Conservation (phyloP, 2,797 vertebrate genomes). For the Glyptemys insculpta region DNA sequence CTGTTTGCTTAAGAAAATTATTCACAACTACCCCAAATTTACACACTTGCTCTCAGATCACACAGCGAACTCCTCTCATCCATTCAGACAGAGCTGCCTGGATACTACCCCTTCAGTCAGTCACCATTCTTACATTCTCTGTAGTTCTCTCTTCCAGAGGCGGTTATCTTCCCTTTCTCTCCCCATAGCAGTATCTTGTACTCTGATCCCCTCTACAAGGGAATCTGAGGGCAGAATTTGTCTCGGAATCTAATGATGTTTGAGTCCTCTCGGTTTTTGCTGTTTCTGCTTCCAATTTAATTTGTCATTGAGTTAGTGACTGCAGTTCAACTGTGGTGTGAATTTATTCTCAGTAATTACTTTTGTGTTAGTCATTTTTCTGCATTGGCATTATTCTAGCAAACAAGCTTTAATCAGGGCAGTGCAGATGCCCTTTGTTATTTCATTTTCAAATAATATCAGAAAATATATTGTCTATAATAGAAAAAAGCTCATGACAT, state of each 20-base stretch:
- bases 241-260: neutral
- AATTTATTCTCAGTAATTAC: neutral
- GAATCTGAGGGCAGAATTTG: neutral
- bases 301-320: neutral
- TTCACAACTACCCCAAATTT: neutral
- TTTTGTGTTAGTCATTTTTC: neutral
- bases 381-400: neutral
- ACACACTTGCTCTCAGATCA: neutral
- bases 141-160: neutral
- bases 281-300: neutral
- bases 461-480: neutral
- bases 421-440: neutral
- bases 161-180: neutral
- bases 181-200: neutral
- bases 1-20: neutral
- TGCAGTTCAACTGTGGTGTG: neutral
- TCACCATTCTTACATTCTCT: neutral
- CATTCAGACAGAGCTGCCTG: neutral
- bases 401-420: neutral
- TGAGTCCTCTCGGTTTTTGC: neutral
- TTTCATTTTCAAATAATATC: neutral
- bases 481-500: neutral
- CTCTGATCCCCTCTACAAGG: neutral
- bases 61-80: neutral
- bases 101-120: neutral